phyloP scores from a whole-genome alignment of 2,888 invertebrate species.

The Melanophora roralis region DNA sequence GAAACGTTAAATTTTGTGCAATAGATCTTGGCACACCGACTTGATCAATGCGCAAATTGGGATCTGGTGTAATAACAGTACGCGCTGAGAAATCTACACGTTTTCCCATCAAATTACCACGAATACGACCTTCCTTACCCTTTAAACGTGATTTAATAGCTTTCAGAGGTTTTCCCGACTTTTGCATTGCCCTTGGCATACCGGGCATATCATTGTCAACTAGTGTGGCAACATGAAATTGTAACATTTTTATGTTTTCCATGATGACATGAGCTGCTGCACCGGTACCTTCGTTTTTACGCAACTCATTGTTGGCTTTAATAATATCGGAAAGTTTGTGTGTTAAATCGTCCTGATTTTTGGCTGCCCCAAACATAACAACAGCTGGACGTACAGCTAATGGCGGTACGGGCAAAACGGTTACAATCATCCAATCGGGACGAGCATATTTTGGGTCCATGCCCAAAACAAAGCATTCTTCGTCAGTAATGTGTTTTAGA shows the following conservation, averaged over 20 bases:
- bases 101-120: slow-evolving; percentile 99
- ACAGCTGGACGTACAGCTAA: slow-evolving; percentile 97
- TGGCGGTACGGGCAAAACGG: slow-evolving; percentile 98
- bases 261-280: slow-evolving; percentile 98
- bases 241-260: slow-evolving; percentile 98
- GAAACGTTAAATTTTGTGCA: slow-evolving; percentile 99
- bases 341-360: slow-evolving; percentile 99
- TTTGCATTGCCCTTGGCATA: slow-evolving; percentile 98
- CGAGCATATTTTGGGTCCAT: slow-evolving; percentile 99
- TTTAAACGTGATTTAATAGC: slow-evolving; percentile 97
- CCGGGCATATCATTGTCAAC: slow-evolving; percentile 99
- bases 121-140: slow-evolving; percentile 98
- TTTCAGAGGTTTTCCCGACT: slow-evolving; percentile 98
- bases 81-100: slow-evolving; percentile 99
- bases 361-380: slow-evolving; percentile 97
- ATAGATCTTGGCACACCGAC: slow-evolving; percentile 99
- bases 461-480: slow-evolving; percentile 94
- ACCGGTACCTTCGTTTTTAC: slow-evolving; percentile 96
- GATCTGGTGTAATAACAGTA: slow-evolving; percentile 98
- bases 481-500: slow-evolving; percentile 95
- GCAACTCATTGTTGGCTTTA: slow-evolving; percentile 97
- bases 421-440: slow-evolving; percentile 99
- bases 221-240: slow-evolving; percentile 98
- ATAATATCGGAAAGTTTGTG: slow-evolving; percentile 99
- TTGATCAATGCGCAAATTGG: slow-evolving; percentile 95